A percentile compares a stretch with the other conserved stretches of the same genome.
These are phyloP conservation scores for Mesoclemmys tuberculata DNA, from an alignment of 2,113 vertebrate genomes.

Conservation along the genomic window DNA sequence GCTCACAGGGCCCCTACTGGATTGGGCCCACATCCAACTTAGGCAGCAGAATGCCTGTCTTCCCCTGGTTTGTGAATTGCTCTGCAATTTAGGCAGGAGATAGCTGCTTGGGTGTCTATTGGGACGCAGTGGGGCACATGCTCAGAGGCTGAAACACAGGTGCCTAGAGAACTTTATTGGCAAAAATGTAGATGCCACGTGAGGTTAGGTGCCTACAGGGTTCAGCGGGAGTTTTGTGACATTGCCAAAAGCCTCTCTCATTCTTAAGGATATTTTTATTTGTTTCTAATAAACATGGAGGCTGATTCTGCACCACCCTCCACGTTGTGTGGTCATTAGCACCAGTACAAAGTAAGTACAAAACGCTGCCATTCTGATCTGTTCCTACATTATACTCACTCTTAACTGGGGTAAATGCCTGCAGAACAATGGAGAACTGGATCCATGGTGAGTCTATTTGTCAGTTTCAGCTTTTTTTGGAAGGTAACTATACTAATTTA, in stretches of 20 bases:
- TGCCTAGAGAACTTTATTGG: neutral
- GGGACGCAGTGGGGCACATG: neutral
- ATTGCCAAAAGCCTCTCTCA: neutral
- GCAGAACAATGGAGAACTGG: neutral
- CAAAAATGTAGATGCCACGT: neutral
- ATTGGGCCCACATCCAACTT: neutral
- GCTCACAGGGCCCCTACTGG: neutral
- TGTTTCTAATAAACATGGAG: neutral
- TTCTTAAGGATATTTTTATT: neutral
- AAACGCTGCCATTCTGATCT: neutral
- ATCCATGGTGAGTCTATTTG: conserved; percentile 10
- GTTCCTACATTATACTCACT: neutral
- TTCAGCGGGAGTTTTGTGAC: neutral
- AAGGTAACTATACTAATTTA: conserved; percentile 18
- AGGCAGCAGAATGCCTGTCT: neutral
- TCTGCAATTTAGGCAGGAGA: neutral
- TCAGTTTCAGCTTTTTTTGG: conserved; percentile 14
- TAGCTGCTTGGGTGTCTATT: neutral
- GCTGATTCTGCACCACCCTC: neutral
- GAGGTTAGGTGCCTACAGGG: neutral
- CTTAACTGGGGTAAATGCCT: neutral
- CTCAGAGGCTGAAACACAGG: neutral
- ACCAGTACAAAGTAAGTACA: neutral
- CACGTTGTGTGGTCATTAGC: neutral
- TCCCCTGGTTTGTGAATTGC: neutral